These are phyloP conservation scores for Drosophila quinaria DNA, from an alignment of 2,888 invertebrate species.

Conservation along the genomic window DNA sequence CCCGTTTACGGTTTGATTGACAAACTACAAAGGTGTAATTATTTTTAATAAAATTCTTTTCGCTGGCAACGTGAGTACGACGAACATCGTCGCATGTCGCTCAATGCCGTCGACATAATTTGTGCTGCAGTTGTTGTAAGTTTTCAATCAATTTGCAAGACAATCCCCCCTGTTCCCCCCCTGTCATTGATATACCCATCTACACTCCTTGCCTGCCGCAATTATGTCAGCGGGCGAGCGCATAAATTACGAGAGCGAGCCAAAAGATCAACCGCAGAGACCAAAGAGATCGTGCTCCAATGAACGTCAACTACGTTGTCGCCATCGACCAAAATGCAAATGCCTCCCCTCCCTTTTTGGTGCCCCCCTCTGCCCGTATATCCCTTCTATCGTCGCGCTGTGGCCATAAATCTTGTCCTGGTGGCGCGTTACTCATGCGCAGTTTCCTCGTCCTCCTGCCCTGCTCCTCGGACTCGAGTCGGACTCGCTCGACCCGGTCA, in stretches of 20 bases:
- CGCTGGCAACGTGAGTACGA: slow-evolving; percentile 10
- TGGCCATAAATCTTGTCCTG: slow-evolving; percentile 66
- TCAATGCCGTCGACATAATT: slow-evolving; percentile 52
- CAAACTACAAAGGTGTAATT: slow-evolving; percentile 81
- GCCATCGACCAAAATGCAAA: slow-evolving; percentile 55
- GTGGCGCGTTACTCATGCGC: slow-evolving; percentile 78
- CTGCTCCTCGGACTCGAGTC: not conserved
- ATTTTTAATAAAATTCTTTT: slow-evolving; percentile 72
- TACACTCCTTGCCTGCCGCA: slow-evolving; percentile 50
- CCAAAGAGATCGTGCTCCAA: slow-evolving; percentile 49
- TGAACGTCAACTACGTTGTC: slow-evolving; percentile 62
- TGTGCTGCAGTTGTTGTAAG: slow-evolving; percentile 59
- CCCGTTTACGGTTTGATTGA: slow-evolving; percentile 71
- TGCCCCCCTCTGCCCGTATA: not conserved
- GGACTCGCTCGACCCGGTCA: not conserved
- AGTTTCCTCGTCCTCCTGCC: slow-evolving; percentile 50
- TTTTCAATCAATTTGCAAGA: slow-evolving; percentile 76
- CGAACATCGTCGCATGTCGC: slow-evolving; percentile 62
- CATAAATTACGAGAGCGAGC: slow-evolving; percentile 69
- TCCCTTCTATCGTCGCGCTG: not conserved
- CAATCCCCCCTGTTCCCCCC: slow-evolving; percentile 9
- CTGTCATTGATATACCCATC: not conserved
- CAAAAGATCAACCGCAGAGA: slow-evolving; percentile 29
- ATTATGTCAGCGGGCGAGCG: slow-evolving; percentile 75
- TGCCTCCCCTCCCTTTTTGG: not conserved